These are phyloP conservation scores for Pseudococcus viburni DNA, from an alignment of 2,888 invertebrate genomes.

Conservation along the genomic window DNA sequence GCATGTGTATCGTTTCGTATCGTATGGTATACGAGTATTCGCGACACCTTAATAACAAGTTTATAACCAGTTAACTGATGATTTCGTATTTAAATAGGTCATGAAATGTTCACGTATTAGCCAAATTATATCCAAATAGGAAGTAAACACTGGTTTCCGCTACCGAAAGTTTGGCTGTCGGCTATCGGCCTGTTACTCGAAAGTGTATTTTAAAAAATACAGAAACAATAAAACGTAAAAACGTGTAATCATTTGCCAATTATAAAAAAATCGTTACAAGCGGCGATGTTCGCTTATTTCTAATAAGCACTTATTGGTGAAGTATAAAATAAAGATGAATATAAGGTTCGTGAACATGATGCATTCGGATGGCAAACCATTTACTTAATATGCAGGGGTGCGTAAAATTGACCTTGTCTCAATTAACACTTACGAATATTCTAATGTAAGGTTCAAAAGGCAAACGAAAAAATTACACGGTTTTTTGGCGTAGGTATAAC, in stretches of 20 bases:
- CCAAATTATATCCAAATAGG: slow-evolving; percentile 47
- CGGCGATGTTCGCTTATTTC: slow-evolving; percentile 12
- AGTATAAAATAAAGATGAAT: not conserved
- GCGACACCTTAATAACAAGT: slow-evolving; percentile 52
- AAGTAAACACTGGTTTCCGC: slow-evolving; percentile 33
- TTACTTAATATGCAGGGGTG: not conserved
- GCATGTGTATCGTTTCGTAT: not conserved
- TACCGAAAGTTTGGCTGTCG: slow-evolving; percentile 18
- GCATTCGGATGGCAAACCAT: not conserved
- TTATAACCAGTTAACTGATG: slow-evolving; percentile 52
- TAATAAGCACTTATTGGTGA: not conserved
- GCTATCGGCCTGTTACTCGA: slow-evolving; percentile 8
- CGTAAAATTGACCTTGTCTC: not conserved
- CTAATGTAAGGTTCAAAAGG: slow-evolving; percentile 11
- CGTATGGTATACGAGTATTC: not conserved
- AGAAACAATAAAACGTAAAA: slow-evolving; percentile 25
- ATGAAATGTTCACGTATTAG: slow-evolving; percentile 42
- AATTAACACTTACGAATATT: not conserved
- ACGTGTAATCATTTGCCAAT: slow-evolving; percentile 21
- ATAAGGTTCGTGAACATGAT: not conserved
- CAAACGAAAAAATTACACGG: not conserved
- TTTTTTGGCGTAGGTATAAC: not conserved
- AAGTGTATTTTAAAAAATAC: slow-evolving; percentile 21
- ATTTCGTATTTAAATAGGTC: slow-evolving; percentile 44
- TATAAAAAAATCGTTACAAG: not conserved